Base-by-base conservation (phyloP, 2,113 vertebrate species). In the Ciconia maguari region DNA sequence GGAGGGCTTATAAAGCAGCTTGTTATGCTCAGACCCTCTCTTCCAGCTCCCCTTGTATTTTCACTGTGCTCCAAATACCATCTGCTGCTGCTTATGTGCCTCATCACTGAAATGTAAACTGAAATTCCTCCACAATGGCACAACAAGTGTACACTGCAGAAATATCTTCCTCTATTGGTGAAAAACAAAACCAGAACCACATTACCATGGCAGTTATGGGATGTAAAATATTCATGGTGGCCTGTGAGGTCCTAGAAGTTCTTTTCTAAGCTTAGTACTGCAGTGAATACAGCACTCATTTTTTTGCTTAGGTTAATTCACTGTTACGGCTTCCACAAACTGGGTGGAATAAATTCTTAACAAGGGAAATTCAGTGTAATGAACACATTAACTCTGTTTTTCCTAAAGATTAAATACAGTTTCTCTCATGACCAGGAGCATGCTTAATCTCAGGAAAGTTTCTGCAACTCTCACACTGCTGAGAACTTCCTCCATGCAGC, bases 71-170 rank as follows among this genome's bases (percentile, higher is more conserved):
- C 91, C 89, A 91, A 60, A 84, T 83, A 94, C 95, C 95, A 97
- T 96, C 91, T 96, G 95, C 54, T 91, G 62, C 61, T 96, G 77
- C 89, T 96, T 83, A 89, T 92, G 83, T 85, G 49, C 52, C 54
- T 94, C 74, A 46, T 96, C 91, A 62, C n/a, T 58, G 84, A 94
- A 90, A 95, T 60, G 58, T 94, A 97, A 96, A 94, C 93, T 90
- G 94, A 94, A 96, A 93, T 91, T 94, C 54, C 54, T 89, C 61
- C 54, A 85, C n/a, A 25, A 16, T 80, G 58, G 49, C 70, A 94
- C 42, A 84, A 76, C 5, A 87, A 95, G 49, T 34, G 21, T 75
- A 80, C 29, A 25, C 41, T 61, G 74, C 80, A 94, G 36, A 85
- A 89, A 70, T 52, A 74, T 51, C 49, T 87, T 94, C 54, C 57